phyloP scores from a whole-genome alignment of 2,797 vertebrate species.

The Manis crassicaudata region DNA sequence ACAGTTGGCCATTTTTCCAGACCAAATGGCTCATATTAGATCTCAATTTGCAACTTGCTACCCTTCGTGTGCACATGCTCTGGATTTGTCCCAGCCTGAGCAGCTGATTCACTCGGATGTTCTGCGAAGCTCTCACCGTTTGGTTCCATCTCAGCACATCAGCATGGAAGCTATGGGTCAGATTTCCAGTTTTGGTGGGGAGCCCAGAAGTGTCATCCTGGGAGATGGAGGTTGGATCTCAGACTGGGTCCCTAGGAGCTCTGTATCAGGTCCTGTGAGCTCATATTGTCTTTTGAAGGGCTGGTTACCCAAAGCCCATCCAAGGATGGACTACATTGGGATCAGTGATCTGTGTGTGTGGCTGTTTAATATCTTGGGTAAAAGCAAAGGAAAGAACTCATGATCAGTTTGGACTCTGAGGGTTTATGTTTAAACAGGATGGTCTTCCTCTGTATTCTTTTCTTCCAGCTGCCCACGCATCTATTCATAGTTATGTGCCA shows the following conservation, averaged over 20 bases:
- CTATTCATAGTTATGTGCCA: neutral
- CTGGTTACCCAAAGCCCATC: neutral
- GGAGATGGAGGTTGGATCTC: neutral
- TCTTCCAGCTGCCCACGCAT: neutral
- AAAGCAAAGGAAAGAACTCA: neutral
- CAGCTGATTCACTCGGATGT: slow-evolving; percentile 25
- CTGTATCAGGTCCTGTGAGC: accelerated
- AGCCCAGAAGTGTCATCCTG: neutral
- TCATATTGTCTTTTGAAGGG: neutral
- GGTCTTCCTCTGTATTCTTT: neutral
- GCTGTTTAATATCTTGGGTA: neutral
- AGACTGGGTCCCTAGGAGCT: no score
- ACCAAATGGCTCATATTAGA: slow-evolving; percentile 62
- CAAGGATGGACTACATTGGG: neutral
- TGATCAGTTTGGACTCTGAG: neutral
- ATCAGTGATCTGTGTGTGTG: neutral
- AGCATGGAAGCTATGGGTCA: neutral
- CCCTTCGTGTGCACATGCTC: slow-evolving; percentile 39
- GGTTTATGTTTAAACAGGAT: neutral
- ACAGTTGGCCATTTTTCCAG: slow-evolving; percentile 29
- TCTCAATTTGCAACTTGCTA: slow-evolving; percentile 57
- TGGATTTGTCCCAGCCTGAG: slow-evolving; percentile 53
- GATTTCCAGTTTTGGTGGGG: neutral
- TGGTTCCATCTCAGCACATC: neutral
- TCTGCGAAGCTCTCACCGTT: neutral